Conservation (phyloP, 2,797 vertebrate species). For the Aldrovandia affinis region DNA sequence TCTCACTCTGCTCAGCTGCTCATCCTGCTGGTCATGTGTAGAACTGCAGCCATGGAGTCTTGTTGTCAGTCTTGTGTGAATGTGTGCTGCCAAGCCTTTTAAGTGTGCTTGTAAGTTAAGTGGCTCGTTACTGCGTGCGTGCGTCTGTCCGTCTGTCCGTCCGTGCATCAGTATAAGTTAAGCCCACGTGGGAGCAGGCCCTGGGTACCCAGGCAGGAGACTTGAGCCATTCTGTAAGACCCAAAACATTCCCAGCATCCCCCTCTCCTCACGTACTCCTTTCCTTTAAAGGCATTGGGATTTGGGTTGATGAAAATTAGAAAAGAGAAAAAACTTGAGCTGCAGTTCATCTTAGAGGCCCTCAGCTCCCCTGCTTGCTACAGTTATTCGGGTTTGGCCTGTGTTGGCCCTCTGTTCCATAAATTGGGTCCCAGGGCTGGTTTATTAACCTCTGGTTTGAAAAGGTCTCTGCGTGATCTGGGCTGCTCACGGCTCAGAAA, state of each 20-base stretch:
- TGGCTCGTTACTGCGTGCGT: too few species aligned
- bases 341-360: background rate
- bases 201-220: background rate
- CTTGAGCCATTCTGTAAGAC: background rate
- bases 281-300: background rate
- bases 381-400: background rate
- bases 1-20: background rate
- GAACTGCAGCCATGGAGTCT: conserved; percentile 19
- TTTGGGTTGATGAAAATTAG: background rate
- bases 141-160: background rate
- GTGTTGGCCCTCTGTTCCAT: too few species aligned
- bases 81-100: background rate
- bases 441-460: background rate
- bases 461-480: background rate
- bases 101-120: background rate
- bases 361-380: background rate
- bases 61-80: background rate
- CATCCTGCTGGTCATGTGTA: conserved; percentile 27
- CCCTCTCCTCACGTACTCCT: background rate
- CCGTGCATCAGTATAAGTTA: background rate
- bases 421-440: background rate
- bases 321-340: background rate
- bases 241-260: background rate
- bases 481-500: background rate
- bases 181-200: conserved; percentile 62